These are phyloP conservation scores for Plotosus lineatus DNA, from an alignment of 2,113 vertebrate species.

Conservation along the genomic window DNA sequence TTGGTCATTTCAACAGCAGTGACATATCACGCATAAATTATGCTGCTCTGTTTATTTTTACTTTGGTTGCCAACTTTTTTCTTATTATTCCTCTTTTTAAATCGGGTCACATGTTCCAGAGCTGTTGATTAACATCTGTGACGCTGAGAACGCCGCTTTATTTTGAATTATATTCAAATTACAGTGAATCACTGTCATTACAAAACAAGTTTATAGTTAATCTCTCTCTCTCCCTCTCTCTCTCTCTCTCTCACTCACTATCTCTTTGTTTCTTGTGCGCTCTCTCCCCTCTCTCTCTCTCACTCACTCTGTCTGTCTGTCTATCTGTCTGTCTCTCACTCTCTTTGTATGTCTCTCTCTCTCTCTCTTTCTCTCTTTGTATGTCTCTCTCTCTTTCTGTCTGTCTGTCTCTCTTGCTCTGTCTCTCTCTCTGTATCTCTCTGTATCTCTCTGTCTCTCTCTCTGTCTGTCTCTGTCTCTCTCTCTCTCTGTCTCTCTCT, in stretches of 20 bases:
- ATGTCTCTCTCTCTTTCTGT: background rate
- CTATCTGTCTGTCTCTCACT: no score
- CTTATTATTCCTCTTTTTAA: background rate
- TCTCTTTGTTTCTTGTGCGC: no score
- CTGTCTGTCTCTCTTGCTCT: background rate
- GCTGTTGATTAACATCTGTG: background rate
- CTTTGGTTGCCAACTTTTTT: background rate
- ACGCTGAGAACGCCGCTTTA: constrained; percentile 11
- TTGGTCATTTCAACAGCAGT: background rate
- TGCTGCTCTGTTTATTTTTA: background rate
- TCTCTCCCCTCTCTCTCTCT: background rate
- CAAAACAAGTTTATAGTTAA: background rate
- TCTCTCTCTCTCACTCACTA: background rate
- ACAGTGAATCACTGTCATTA: constrained; percentile 29
- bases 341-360: background rate
- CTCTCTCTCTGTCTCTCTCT: background rate
- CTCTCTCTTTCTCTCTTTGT: no score
- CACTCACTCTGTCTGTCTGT: no score
- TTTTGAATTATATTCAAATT: background rate
- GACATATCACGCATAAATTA: background rate
- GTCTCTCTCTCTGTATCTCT: no score
- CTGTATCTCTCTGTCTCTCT: constrained; percentile 5
- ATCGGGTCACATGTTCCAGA: background rate
- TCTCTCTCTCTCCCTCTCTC: background rate
- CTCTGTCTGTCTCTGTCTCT: background rate